A percentile compares a stretch with the other conserved stretches of the same genome.
Conservation (phyloP, 2,113 vertebrate species). For the Protobothrops mucrosquamatus region DNA sequence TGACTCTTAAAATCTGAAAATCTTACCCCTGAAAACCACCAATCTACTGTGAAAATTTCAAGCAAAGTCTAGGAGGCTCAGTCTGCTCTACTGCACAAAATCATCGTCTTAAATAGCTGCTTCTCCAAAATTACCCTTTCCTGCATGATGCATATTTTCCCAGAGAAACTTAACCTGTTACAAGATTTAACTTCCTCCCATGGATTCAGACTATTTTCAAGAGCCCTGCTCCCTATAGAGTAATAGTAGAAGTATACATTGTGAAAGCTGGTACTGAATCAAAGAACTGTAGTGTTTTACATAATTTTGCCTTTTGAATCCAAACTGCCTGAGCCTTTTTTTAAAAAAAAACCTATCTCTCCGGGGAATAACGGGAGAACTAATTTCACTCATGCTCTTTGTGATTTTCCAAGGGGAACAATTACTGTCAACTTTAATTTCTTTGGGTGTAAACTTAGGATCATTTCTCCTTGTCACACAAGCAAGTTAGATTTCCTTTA, state of each 20-base stretch:
- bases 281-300: background rate
- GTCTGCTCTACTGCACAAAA: background rate
- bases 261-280: background rate
- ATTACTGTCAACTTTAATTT: background rate
- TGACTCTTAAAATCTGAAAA: background rate
- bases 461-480: background rate
- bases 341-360: background rate
- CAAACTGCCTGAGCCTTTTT: background rate
- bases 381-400: background rate
- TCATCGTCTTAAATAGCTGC: background rate
- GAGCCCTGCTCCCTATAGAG: background rate
- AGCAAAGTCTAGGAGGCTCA: background rate
- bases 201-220: background rate
- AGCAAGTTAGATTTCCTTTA: background rate
- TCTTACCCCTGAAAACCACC: background rate
- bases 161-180: background rate
- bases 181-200: background rate
- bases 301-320: background rate
- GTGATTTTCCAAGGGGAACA: background rate
- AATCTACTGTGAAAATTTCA: background rate
- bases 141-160: background rate
- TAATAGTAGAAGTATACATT: background rate
- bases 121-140: background rate
- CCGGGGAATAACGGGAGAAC: background rate
- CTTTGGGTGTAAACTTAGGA: background rate